Percentiles rank a stretch among this genome's conserved stretches.
Evolutionary conservation across 2,113 vertebrate genomes (phyloP).

Genomic region (Gopherus flavomarginatus): DNA sequence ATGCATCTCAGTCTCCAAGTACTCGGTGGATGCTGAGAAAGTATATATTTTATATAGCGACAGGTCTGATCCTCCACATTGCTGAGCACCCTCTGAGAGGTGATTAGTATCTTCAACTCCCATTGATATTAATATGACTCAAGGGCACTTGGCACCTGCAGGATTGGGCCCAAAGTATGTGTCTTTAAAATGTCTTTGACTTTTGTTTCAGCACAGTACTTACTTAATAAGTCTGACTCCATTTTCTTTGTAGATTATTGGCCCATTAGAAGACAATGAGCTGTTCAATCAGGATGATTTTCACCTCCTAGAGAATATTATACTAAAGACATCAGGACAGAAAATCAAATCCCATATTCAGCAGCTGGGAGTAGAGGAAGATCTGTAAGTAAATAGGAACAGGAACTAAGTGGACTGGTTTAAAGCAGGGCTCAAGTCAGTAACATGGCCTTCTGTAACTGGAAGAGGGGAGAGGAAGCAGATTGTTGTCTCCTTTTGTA

Average conservation of each 20-base stretch:
- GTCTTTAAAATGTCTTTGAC: neutral
- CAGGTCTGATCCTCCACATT: neutral
- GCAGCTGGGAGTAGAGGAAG: slow-evolving; percentile 90
- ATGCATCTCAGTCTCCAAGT: neutral
- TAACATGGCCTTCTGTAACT: neutral
- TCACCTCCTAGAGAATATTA: slow-evolving; percentile 95
- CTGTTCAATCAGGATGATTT: slow-evolving; percentile 99
- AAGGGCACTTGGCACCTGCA: neutral
- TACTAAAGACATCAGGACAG: slow-evolving; percentile 95
- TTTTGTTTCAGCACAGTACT: neutral
- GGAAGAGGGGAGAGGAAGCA: neutral
- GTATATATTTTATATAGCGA: neutral
- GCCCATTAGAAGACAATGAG: slow-evolving; percentile 90
- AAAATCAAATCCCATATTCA: slow-evolving; percentile 94
- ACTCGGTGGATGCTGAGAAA: neutral
- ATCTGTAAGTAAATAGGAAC: slow-evolving; percentile 83
- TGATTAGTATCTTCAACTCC: neutral
- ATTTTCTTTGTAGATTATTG: slow-evolving; percentile 85
- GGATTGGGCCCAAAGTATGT: neutral
- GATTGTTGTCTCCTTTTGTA: neutral
- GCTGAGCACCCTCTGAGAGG: neutral
- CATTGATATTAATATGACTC: neutral
- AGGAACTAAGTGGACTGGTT: neutral
- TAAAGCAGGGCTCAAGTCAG: neutral
- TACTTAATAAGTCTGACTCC: neutral